Conservation (phyloP, 2,888 invertebrate species). For the Merodon equestris region DNA sequence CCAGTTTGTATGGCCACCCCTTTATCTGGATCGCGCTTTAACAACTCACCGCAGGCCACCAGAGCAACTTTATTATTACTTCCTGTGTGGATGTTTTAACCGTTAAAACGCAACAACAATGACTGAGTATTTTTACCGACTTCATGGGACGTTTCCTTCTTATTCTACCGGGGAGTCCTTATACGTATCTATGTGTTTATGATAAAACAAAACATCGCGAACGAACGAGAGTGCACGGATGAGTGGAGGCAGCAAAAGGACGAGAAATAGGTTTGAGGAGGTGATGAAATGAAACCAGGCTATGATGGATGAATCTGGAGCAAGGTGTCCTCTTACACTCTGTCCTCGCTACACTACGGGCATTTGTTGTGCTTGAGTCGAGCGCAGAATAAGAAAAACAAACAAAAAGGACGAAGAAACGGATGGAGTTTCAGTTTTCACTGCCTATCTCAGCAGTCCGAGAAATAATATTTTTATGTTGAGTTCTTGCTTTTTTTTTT, state of each 20-base stretch:
- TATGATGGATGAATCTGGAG: conserved; percentile 62
- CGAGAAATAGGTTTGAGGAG: background rate
- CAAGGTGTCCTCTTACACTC: conserved; percentile 61
- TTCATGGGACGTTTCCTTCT: no score
- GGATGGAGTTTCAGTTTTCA: conserved; percentile 34
- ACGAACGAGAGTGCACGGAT: background rate
- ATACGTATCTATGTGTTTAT: conserved; percentile 35
- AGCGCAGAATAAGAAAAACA: background rate
- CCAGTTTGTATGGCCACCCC: conserved; percentile 9
- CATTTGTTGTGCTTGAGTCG: no score
- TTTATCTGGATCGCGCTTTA: conserved; percentile 20
- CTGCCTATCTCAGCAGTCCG: conserved; percentile 16
- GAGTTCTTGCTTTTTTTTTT: conserved; percentile 19
- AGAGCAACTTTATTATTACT: conserved; percentile 60
- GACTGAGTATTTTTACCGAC: conserved; percentile 10
- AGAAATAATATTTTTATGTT: conserved; percentile 32
- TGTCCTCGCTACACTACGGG: conserved; percentile 10
- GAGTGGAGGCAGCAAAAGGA: background rate
- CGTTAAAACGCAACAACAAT: conserved; percentile 48
- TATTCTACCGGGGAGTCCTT: no score
- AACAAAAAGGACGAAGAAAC: conserved; percentile 34
- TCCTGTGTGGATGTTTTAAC: conserved; percentile 55
- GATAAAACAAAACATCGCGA: conserved; percentile 22
- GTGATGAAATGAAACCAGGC: conserved; percentile 55
- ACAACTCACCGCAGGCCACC: conserved; percentile 58